Conservation (phyloP, 2,113 vertebrate species). For the Suricata suricatta region DNA sequence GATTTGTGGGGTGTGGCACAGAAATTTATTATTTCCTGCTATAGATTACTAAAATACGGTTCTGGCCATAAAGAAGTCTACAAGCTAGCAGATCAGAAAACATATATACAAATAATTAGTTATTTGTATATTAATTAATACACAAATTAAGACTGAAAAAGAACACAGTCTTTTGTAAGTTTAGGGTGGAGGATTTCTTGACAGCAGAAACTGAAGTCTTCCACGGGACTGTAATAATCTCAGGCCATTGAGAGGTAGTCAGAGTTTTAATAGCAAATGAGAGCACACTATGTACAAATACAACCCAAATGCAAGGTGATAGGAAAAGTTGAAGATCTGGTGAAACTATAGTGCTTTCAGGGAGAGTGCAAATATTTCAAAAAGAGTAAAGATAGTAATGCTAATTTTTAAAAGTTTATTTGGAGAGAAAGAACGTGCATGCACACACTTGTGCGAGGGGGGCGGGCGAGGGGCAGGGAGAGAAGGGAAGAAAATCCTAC, state of each 20-base stretch:
- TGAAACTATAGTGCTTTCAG: background rate
- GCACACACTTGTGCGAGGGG: too few species aligned
- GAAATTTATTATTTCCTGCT: background rate
- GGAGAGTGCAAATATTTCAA: background rate
- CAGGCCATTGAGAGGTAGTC: background rate
- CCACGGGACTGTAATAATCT: background rate
- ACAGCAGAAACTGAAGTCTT: background rate
- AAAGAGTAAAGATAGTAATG: background rate
- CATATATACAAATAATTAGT: background rate
- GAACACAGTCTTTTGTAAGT: background rate
- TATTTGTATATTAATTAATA: too few species aligned
- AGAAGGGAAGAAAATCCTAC: too few species aligned
- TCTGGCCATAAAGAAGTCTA: background rate
- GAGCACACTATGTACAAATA: background rate
- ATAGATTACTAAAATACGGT: background rate
- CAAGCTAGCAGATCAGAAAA: background rate
- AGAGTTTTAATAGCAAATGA: constrained; percentile 10
- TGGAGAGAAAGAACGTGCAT: too few species aligned
- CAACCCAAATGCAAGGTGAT: background rate
- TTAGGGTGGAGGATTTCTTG: background rate
- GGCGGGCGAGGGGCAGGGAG: too few species aligned
- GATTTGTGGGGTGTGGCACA: background rate
- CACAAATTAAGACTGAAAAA: background rate
- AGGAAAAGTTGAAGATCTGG: background rate
- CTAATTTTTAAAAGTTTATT: background rate